Evolutionary conservation across 2,797 vertebrate genomes (phyloP).

Genomic region (Lithobates sylvaticus): DNA sequence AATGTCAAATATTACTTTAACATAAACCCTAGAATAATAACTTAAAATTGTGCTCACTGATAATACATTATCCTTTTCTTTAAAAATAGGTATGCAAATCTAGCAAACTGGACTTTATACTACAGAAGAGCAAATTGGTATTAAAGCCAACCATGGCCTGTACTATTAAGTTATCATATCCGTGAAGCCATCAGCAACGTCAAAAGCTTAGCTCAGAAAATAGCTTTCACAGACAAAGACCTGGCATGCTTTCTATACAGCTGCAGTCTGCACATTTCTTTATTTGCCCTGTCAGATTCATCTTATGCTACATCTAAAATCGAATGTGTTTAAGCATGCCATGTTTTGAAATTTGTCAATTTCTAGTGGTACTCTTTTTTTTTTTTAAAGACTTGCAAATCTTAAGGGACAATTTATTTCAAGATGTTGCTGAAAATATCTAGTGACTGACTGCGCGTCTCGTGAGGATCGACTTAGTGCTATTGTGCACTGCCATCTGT

Average conservation of each 20-base stretch:
- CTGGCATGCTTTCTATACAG: constrained; percentile 12
- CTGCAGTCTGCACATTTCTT: constrained; percentile 24
- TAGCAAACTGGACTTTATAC: neutral
- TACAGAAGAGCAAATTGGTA: neutral
- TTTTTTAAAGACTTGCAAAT: constrained; percentile 64
- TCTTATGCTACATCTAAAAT: constrained; percentile 30
- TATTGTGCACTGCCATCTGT: constrained; percentile 76
- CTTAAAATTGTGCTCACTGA: neutral
- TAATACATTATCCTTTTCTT: neutral
- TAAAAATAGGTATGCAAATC: neutral
- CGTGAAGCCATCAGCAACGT: constrained; percentile 15
- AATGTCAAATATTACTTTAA: neutral
- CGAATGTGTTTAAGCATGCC: constrained; percentile 30
- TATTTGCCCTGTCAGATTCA: constrained; percentile 20
- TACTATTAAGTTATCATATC: constrained; percentile 39
- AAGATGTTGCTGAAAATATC: constrained; percentile 76
- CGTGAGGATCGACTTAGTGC: constrained; percentile 64
- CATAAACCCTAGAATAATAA: neutral
- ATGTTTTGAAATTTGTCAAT: constrained; percentile 54
- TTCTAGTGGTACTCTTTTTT: constrained; percentile 33
- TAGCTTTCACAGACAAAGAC: constrained; percentile 28
- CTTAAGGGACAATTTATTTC: constrained; percentile 74
- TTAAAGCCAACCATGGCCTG: constrained; percentile 1
- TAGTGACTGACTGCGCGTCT: constrained; percentile 73
- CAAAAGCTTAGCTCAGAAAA: constrained; percentile 13